phyloP scores from a whole-genome alignment of 1,140 invertebrate genomes.

The Plectus sambesii region DNA sequence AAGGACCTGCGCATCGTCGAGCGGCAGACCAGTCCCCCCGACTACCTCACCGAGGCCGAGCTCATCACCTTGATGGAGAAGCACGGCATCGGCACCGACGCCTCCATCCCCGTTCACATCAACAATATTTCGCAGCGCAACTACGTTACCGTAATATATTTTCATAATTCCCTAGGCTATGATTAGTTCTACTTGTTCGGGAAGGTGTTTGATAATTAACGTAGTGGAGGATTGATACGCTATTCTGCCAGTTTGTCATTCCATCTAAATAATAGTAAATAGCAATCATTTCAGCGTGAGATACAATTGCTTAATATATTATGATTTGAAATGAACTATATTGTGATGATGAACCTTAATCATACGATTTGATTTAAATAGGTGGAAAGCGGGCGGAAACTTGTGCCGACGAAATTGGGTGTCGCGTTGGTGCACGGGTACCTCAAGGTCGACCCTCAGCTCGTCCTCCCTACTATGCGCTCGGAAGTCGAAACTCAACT shows the following conservation, averaged over 20 bases:
- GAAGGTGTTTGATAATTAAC: too few species aligned
- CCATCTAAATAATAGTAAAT: too few species aligned
- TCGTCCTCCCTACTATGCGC: constrained; percentile 91
- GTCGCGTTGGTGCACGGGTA: constrained; percentile 95
- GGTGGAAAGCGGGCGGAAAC: constrained; percentile 44
- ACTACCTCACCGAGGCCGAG: constrained; percentile 93
- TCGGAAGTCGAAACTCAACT: constrained; percentile 90
- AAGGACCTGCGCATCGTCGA: constrained; percentile 73
- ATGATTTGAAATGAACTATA: too few species aligned
- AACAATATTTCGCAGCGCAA: constrained; percentile 96
- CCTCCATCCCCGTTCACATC: constrained; percentile 98
- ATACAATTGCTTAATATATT: too few species aligned
- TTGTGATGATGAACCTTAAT: too few species aligned
- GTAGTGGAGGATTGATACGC: too few species aligned
- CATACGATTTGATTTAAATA: too few species aligned
- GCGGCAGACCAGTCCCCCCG: constrained; percentile 82
- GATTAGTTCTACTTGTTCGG: constrained; percentile 41
- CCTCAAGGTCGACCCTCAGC: constrained; percentile 78
- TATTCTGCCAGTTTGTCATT: too few species aligned
- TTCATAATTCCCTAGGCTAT: too few species aligned
- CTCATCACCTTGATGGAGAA: constrained; percentile 98
- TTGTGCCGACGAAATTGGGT: constrained; percentile 56
- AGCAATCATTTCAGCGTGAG: too few species aligned
- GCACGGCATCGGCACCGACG: constrained; percentile 96
- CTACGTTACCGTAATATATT: constrained; percentile 68